Conservation (phyloP, 1,140 invertebrate genomes). For the Uloborus diversus region DNA sequence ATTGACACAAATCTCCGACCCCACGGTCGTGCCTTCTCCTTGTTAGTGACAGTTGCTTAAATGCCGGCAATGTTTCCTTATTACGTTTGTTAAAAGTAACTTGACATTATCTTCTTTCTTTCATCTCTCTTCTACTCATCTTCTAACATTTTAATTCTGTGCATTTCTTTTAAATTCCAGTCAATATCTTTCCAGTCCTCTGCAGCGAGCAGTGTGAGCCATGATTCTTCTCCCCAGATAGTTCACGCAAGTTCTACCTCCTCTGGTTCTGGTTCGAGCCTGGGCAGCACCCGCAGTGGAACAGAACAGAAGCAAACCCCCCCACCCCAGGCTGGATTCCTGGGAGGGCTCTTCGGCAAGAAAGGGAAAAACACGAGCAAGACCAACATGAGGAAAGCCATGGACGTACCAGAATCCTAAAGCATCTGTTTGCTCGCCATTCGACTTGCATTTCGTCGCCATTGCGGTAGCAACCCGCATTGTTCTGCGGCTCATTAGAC, state of each 20-base stretch:
- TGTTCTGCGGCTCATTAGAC: too few species aligned
- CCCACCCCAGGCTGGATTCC: slow-evolving; percentile 71
- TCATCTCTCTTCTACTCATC: not conserved
- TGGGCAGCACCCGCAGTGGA: slow-evolving; percentile 62
- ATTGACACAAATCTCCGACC: too few species aligned
- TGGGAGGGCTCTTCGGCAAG: slow-evolving; percentile 72
- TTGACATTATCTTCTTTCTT: not conserved
- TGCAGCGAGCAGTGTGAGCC: slow-evolving; percentile 74
- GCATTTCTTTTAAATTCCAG: slow-evolving; percentile 56
- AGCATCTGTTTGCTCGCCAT: not conserved
- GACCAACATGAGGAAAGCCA: slow-evolving; percentile 36
- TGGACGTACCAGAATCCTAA: slow-evolving; percentile 16
- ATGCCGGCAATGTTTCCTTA: too few species aligned
- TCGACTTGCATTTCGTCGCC: too few species aligned
- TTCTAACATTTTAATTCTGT: slow-evolving; percentile 46
- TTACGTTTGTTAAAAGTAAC: not conserved
- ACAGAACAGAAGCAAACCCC: slow-evolving; percentile 65
- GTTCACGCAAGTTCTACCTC: slow-evolving; percentile 51
- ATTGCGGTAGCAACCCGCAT: too few species aligned
- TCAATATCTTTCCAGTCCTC: slow-evolving; percentile 66
- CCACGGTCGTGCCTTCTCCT: too few species aligned
- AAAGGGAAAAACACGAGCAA: slow-evolving; percentile 51
- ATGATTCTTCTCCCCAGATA: slow-evolving; percentile 67
- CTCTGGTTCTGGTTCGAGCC: slow-evolving; percentile 57
- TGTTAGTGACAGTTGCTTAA: too few species aligned